Percentiles rank a stretch among this genome's conserved stretches.
Evolutionary conservation across 2,113 vertebrate species (phyloP).

Genomic region (Saccopteryx bilineata): DNA sequence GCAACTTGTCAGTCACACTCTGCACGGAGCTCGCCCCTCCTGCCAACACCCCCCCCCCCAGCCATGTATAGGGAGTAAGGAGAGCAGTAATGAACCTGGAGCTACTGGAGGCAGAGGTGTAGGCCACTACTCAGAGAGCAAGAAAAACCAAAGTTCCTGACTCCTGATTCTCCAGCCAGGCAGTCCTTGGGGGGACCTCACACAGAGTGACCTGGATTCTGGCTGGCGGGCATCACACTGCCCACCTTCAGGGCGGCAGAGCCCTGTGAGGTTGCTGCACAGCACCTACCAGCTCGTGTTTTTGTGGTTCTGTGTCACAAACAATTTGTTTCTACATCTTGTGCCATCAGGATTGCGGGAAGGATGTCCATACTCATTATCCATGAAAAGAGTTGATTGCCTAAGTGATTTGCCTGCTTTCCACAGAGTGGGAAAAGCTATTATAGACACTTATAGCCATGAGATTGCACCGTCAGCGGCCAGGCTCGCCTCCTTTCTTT

Average conservation of each 20-base stretch:
- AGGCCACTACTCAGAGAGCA: background rate
- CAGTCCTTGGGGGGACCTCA: background rate
- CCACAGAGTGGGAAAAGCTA: background rate
- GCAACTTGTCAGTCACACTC: background rate
- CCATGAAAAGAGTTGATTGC: conserved; percentile 58
- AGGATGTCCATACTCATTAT: conserved; percentile 74
- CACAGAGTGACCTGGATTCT: conserved; percentile 14
- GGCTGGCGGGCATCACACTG: background rate
- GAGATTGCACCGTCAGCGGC: conserved; percentile 21
- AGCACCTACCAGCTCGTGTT: conserved; percentile 37
- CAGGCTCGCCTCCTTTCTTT: background rate
- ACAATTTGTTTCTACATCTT: conserved; percentile 68
- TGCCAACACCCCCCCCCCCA: fast-evolving
- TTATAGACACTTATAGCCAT: conserved; percentile 24
- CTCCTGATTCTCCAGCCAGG: background rate
- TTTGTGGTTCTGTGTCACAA: conserved; percentile 67
- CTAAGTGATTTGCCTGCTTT: conserved; percentile 61
- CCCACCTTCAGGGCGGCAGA: background rate
- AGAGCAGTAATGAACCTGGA: background rate
- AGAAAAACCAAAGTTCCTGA: background rate
- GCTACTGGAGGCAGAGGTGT: background rate
- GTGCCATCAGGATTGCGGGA: conserved; percentile 15
- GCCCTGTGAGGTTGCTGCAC: background rate
- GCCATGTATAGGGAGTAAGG: background rate
- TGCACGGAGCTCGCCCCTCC: background rate